Evolutionary conservation across 2,888 invertebrate species (phyloP), one percentile per base, ranked within the genome.

Genomic region (Shargacucullia verbasci): DNA sequence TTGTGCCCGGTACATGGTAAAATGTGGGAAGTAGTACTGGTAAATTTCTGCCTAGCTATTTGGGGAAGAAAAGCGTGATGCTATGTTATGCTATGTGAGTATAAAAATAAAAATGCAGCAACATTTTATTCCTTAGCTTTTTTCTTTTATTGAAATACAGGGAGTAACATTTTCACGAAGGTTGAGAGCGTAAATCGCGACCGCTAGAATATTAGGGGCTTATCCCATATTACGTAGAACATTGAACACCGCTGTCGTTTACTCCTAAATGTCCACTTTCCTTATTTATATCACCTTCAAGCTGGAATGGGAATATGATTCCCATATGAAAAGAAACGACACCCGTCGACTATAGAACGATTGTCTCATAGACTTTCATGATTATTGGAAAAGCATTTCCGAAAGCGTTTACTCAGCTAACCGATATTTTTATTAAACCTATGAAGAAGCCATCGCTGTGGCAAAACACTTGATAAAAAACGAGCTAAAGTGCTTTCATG

Each of bases 211-310:
- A 87, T 87, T 84, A 84, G 79, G 66, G 76, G 83, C 81, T 86
- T 86, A 87, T 87, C 86, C 85, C 81, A 75, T 83, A 85, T 88
- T 84, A 85, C 79, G 69, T 73, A 76, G 73, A 79, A 80, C 84
- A 79, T 85, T 81, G 80, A 83, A 81, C 82, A 79, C 71, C 72
- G 72, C 70, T 72, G 76, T 77, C 78, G 73, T 76, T 79, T 74
- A 69, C 73, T 67, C 59, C 73, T 73, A 75, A 77, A 76, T 73
- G 70, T 66, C 73, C 77, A 68, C 56, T 64, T 57, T 47, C 59
- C 69, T 78, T 76, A 69, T 78, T 73, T 77, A 77, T 76, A 73
- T 62, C 59, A 68, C 49, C 39, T 50, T 47, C 7, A 29, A 37
- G 7, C n/a, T 8, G 27, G 46, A 59, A 59, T 49, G 45, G 25